Evolutionary conservation across 1,140 invertebrate genomes (phyloP).

Genomic region (Meteorus sp.): DNA sequence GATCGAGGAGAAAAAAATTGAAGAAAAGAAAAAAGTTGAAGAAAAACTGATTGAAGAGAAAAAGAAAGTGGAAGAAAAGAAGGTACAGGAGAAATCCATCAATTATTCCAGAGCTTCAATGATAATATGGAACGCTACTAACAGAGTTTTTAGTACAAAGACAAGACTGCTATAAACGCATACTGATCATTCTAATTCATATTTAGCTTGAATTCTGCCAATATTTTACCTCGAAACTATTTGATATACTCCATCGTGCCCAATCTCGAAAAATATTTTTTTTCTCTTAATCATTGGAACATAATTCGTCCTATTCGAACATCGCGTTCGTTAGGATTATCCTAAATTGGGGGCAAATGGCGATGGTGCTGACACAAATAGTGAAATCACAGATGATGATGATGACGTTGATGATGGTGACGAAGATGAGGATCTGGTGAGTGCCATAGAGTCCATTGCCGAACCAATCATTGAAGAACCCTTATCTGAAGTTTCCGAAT

Average conservation of each 20-base stretch:
- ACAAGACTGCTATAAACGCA: slow-evolving; percentile 21
- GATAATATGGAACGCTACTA: no score
- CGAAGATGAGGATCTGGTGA: slow-evolving; percentile 54
- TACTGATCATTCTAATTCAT: slow-evolving; percentile 22
- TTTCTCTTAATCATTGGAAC: slow-evolving; percentile 10
- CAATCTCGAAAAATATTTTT: slow-evolving; percentile 6
- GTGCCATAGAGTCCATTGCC: slow-evolving; percentile 43
- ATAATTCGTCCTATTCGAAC: slow-evolving; percentile 16
- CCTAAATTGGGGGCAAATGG: slow-evolving; percentile 46
- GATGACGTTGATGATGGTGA: slow-evolving; percentile 50
- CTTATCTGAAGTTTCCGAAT: slow-evolving; percentile 35
- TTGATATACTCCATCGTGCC: not conserved
- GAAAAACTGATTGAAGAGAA: slow-evolving; percentile 47
- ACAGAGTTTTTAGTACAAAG: slow-evolving; percentile 23
- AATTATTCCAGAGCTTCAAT: no score
- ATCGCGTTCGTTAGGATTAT: slow-evolving; percentile 8
- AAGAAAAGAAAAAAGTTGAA: slow-evolving; percentile 48
- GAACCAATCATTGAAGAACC: slow-evolving; percentile 43
- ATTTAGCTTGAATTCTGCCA: no score
- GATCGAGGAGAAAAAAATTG: slow-evolving; percentile 47
- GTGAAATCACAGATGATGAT: slow-evolving; percentile 49
- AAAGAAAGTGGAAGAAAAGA: slow-evolving; percentile 40
- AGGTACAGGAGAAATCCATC: slow-evolving; percentile 51
- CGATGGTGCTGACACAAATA: slow-evolving; percentile 57
- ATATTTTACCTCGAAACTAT: no score